Evolutionary conservation across 2,797 vertebrate genomes (phyloP).

Genomic region (Hydrophis major): DNA sequence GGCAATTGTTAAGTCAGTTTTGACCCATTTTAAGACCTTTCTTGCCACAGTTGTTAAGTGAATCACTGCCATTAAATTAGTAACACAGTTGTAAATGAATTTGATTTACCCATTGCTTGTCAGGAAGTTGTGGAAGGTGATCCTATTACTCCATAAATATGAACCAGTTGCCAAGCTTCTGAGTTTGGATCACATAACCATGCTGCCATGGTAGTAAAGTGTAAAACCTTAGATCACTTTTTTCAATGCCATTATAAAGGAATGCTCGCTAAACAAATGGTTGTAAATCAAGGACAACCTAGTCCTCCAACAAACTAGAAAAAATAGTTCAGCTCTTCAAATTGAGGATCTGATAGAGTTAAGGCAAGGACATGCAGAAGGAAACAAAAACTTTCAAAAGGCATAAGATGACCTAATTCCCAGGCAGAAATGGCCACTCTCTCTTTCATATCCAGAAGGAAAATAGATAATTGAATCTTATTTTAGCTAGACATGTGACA

Average conservation of each 20-base stretch:
- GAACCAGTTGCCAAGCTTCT: background rate
- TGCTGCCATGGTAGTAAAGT: background rate
- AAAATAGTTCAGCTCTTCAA: background rate
- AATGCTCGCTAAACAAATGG: background rate
- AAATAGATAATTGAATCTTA: background rate
- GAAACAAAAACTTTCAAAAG: background rate
- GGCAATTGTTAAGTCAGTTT: background rate
- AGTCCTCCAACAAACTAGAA: background rate
- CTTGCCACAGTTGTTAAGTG: background rate
- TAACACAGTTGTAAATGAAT: background rate
- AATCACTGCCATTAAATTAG: background rate
- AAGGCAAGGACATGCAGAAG: background rate
- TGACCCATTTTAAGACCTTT: background rate
- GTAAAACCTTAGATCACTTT: background rate
- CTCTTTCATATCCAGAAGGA: background rate
- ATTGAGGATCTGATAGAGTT: background rate
- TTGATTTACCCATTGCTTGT: background rate
- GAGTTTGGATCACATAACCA: background rate
- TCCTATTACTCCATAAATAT: background rate
- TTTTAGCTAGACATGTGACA: background rate
- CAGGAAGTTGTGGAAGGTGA: background rate
- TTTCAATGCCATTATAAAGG: background rate
- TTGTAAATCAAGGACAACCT: background rate
- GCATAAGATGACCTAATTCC: background rate
- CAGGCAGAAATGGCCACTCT: background rate